phyloP scores from a whole-genome alignment of 2,888 invertebrate genomes.

The Apodemia mormo region DNA sequence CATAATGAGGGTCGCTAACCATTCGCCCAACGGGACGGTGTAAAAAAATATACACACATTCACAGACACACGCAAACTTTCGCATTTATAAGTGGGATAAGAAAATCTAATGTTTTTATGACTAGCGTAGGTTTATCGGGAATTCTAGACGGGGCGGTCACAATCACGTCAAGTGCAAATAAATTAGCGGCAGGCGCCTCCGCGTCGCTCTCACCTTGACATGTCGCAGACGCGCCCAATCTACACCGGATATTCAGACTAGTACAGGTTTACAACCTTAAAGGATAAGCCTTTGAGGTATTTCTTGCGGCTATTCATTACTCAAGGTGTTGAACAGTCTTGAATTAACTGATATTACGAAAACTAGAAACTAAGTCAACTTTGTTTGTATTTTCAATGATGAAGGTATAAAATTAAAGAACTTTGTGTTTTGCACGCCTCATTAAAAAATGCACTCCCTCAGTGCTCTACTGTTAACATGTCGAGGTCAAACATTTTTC shows the following conservation, averaged over 20 bases:
- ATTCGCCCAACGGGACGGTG: no score
- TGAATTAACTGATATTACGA: not conserved
- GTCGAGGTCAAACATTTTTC: no score
- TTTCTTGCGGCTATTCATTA: constrained; percentile 4
- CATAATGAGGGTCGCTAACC: no score
- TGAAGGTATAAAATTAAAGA: no score
- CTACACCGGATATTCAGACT: constrained; percentile 50
- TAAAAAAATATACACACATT: no score
- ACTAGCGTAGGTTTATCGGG: constrained; percentile 48
- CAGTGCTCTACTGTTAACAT: no score
- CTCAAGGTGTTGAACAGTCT: not conserved
- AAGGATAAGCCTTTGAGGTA: constrained; percentile 33
- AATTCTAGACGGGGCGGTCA: constrained; percentile 12
- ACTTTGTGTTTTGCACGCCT: no score
- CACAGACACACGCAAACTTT: not conserved
- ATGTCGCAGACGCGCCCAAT: constrained; percentile 45
- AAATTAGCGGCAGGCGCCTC: constrained; percentile 61
- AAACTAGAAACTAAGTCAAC: no score
- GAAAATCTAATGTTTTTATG: constrained; percentile 7
- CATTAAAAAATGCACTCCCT: no score
- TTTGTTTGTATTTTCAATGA: no score
- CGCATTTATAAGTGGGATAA: constrained; percentile 12
- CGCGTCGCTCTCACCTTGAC: constrained; percentile 53
- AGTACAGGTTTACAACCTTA: constrained; percentile 46
- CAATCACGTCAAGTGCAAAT: constrained; percentile 65